These are phyloP conservation scores for Heliconius eleuchia DNA, from an alignment of 1,140 invertebrate species.

Conservation along the genomic window DNA sequence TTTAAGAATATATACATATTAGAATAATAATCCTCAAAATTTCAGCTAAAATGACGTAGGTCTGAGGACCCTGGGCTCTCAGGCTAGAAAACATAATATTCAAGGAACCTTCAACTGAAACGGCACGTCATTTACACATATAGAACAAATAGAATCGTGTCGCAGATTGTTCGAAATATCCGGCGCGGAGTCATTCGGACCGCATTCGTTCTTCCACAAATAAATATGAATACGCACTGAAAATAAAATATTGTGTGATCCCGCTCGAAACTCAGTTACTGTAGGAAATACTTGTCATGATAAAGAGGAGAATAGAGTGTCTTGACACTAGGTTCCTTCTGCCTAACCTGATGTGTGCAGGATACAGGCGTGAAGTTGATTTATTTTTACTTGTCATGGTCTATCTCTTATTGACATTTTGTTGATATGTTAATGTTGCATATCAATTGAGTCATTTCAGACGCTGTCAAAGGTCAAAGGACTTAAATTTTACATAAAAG, in stretches of 20 bases:
- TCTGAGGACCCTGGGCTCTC: too few species aligned
- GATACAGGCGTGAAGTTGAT: too few species aligned
- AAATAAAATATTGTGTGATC: conserved; percentile 77
- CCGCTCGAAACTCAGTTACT: conserved; percentile 59
- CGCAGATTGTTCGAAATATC: conserved; percentile 70
- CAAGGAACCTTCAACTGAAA: conserved; percentile 56
- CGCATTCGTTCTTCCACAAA: conserved; percentile 65
- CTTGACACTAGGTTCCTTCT: too few species aligned
- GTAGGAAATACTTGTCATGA: conserved; percentile 47
- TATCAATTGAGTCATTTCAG: conserved; percentile 43
- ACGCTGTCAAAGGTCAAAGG: conserved; percentile 15
- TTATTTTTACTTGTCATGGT: too few species aligned
- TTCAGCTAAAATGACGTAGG: too few species aligned
- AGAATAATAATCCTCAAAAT: too few species aligned
- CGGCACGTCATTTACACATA: conserved; percentile 55
- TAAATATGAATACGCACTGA: conserved; percentile 75
- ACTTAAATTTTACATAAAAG: too few species aligned
- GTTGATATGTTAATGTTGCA: not conserved
- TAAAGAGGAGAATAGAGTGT: too few species aligned
- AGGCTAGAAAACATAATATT: conserved; percentile 43
- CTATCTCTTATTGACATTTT: conserved; percentile 3
- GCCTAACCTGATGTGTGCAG: too few species aligned
- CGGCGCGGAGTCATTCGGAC: conserved; percentile 54
- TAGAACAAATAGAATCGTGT: conserved; percentile 69
- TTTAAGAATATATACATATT: too few species aligned